Evolutionary conservation across 2,888 invertebrate genomes (phyloP).

Genomic region (Caenorhabditis drosophilae): DNA sequence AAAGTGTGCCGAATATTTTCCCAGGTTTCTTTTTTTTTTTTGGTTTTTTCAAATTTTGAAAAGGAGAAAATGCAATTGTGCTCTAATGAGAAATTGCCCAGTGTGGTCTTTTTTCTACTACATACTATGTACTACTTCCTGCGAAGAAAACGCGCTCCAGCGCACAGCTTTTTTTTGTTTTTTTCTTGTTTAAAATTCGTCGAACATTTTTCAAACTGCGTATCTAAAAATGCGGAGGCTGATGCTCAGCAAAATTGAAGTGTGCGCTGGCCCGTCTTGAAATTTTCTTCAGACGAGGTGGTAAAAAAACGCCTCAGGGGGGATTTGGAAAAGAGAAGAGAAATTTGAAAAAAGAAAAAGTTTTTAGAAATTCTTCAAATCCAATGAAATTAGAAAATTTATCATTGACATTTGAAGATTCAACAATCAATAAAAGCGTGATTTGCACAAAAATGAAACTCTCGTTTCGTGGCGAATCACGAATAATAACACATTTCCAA

Average conservation of each 20-base stretch:
- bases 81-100: neutral
- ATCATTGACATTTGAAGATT: slow-evolving; percentile 10
- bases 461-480: slow-evolving; percentile 10
- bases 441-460: slow-evolving; percentile 24
- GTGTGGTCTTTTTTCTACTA: no score
- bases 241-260: no score
- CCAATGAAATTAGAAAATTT: slow-evolving; percentile 21
- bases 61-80: neutral
- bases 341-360: neutral
- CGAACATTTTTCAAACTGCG: neutral
- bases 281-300: no score
- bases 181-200: neutral
- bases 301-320: no score
- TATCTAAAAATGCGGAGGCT: no score
- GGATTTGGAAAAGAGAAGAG: neutral
- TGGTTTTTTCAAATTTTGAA: neutral
- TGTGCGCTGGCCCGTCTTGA: no score
- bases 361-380: slow-evolving; percentile 11
- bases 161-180: no score
- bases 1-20: slow-evolving; percentile 41
- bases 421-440: slow-evolving; percentile 15
- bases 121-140: no score
- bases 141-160: no score
- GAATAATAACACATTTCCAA: slow-evolving; percentile 28
- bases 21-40: neutral